Evolutionary conservation across 2,113 vertebrate genomes (phyloP).

Genomic region (Eira barbara): DNA sequence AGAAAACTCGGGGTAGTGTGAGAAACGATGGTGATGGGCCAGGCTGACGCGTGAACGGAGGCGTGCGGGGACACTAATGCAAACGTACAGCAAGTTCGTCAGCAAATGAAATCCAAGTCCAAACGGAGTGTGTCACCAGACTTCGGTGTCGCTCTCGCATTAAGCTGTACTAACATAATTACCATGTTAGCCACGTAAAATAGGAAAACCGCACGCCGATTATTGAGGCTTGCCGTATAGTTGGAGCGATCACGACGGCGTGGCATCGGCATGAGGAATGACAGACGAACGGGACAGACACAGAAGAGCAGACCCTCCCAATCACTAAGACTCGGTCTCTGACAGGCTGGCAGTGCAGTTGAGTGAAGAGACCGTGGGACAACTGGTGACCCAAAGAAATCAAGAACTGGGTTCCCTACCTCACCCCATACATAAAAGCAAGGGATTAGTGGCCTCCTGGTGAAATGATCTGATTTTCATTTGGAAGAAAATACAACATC

Average conservation of each 20-base stretch:
- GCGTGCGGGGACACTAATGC: too few relatives aligned
- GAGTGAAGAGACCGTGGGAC: neutral
- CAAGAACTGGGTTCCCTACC: neutral
- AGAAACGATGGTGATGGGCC: neutral
- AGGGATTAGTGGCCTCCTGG: neutral
- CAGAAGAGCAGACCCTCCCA: neutral
- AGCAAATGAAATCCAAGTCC: neutral
- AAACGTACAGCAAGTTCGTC: neutral
- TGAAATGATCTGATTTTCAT: neutral
- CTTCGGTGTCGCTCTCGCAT: neutral
- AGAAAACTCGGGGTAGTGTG: neutral
- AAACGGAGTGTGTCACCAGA: neutral
- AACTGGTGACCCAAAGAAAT: neutral
- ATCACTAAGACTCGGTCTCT: neutral
- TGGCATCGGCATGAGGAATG: neutral
- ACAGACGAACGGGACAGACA: neutral
- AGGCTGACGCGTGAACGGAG: neutral
- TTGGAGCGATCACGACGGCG: fast-evolving
- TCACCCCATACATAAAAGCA: neutral
- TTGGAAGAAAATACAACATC: neutral
- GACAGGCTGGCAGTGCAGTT: neutral
- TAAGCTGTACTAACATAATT: neutral
- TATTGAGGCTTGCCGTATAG: neutral
- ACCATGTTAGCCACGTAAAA: neutral
- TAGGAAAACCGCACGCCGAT: neutral